A percentile compares a stretch with the other conserved stretches of the same genome.
Evolutionary conservation across 1,140 invertebrate species (phyloP).

Genomic region (Apis florea): DNA sequence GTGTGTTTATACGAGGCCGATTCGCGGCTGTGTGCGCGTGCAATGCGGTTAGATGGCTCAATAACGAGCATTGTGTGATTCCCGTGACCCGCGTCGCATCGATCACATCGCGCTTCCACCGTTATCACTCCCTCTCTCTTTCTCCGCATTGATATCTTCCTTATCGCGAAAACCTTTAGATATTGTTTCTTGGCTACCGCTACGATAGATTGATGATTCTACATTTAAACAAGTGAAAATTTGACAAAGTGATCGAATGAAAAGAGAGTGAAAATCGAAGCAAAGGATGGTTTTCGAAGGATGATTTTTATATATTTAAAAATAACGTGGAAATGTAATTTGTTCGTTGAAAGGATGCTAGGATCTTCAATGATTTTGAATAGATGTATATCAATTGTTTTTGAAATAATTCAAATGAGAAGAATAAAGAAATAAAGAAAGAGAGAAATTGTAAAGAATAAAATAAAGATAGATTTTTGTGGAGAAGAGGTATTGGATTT

Average conservation of each 20-base stretch:
- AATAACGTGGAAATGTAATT: background rate
- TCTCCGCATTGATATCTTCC: background rate
- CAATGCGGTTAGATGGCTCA: conserved; percentile 59
- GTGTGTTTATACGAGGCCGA: conserved; percentile 12
- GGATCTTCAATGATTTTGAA: too few relatives aligned
- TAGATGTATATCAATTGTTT: too few relatives aligned
- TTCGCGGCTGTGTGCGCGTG: conserved; percentile 9
- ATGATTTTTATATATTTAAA: too few relatives aligned
- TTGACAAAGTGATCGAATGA: too few relatives aligned
- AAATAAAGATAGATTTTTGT: too few relatives aligned
- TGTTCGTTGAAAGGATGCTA: too few relatives aligned
- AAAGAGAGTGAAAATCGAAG: too few relatives aligned
- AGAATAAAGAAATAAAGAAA: too few relatives aligned
- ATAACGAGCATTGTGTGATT: conserved; percentile 60
- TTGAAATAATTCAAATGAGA: too few relatives aligned
- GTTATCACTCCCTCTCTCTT: conserved; percentile 38
- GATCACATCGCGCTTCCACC: conserved; percentile 48
- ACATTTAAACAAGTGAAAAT: background rate
- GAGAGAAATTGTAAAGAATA: background rate
- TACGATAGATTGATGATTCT: background rate
- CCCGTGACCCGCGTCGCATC: conserved; percentile 56
- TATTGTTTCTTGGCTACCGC: background rate
- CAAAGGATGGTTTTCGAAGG: too few relatives aligned
- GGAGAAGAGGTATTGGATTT: background rate
- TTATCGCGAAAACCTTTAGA: background rate